Percentiles rank a stretch among this genome's conserved stretches.
These are phyloP conservation scores for Python bivittatus DNA, from an alignment of 2,113 vertebrate species.

Conservation along the genomic window DNA sequence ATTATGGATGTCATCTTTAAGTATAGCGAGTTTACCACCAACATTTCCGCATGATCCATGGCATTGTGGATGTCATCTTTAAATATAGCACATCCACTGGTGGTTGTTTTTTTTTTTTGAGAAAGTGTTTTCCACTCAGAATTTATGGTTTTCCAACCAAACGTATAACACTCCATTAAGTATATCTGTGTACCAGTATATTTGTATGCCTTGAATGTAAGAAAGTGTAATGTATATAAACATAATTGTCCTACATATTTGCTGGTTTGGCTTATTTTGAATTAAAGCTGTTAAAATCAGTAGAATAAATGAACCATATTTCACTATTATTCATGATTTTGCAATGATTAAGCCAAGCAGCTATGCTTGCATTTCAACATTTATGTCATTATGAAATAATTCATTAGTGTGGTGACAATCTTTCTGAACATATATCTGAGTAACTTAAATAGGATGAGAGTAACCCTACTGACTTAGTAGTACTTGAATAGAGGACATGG, in stretches of 20 bases:
- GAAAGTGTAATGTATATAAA: neutral
- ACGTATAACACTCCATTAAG: neutral
- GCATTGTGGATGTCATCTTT: neutral
- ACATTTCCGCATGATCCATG: neutral
- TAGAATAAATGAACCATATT: neutral
- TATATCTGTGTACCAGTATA: neutral
- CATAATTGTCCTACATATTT: neutral
- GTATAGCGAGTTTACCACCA: neutral
- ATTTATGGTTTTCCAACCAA: neutral
- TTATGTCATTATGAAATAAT: neutral
- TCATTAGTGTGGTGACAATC: neutral
- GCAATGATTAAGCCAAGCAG: neutral
- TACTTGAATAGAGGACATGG: neutral
- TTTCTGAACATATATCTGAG: neutral
- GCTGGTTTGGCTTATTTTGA: neutral
- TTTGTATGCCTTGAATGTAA: neutral
- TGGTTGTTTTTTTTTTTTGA: too few species aligned
- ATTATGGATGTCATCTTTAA: neutral
- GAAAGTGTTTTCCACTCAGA: too few species aligned
- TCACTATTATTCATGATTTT: neutral
- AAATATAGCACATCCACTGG: neutral
- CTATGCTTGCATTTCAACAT: neutral
- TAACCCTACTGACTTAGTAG: neutral
- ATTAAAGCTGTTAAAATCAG: too few species aligned
- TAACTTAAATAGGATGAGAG: neutral